Conservation (phyloP, 2,888 invertebrate species). For the Antheraea assamensis region DNA sequence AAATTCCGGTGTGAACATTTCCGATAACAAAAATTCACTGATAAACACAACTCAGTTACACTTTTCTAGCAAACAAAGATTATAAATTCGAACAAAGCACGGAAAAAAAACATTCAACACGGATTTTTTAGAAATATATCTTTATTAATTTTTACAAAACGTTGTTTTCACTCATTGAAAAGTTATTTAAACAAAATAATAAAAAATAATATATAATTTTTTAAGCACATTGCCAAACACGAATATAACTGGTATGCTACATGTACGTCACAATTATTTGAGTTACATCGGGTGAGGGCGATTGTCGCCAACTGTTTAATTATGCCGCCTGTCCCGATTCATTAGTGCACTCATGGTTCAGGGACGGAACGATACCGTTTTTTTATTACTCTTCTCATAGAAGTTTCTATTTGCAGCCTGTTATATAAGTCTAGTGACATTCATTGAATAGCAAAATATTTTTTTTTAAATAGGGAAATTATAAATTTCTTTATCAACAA, state of each 20-base stretch:
- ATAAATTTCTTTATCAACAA: too few relatives aligned
- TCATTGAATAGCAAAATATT: too few relatives aligned
- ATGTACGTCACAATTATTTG: constrained; percentile 51
- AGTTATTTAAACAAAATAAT: neutral
- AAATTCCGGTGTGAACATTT: constrained; percentile 70
- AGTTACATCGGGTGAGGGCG: constrained; percentile 60
- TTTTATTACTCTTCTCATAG: neutral
- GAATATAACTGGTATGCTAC: constrained; percentile 24
- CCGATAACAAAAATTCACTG: constrained; percentile 18
- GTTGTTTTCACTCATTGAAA: neutral
- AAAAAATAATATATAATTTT: neutral
- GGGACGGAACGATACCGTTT: constrained; percentile 52
- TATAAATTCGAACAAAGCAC: neutral
- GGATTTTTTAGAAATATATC: neutral
- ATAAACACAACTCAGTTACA: neutral
- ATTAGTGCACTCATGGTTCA: constrained; percentile 71
- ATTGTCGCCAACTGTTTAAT: constrained; percentile 77
- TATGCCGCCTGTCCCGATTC: constrained; percentile 77
- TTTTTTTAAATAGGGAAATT: too few relatives aligned
- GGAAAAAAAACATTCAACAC: neutral
- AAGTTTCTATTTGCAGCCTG: neutral
- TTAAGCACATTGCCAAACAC: constrained; percentile 16
- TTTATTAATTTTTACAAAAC: neutral
- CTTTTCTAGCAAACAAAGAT: neutral
- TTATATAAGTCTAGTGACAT: neutral